Evolutionary conservation across 1,140 invertebrate genomes (phyloP).

Genomic region (Cotesia vestalis): DNA sequence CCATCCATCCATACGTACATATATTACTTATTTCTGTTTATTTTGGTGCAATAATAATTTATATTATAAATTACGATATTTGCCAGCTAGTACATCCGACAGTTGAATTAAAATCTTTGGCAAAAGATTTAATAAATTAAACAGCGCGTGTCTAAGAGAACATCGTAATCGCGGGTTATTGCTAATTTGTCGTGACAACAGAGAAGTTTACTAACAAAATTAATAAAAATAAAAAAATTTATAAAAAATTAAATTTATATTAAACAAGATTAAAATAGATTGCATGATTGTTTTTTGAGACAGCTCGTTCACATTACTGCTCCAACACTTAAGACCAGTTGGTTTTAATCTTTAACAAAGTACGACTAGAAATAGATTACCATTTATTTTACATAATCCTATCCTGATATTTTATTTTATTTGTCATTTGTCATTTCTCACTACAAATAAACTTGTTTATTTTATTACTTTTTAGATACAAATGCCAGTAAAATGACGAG

Average conservation of each 20-base stretch:
- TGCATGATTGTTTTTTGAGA: conserved; percentile 25
- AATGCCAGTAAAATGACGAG: conserved; percentile 65
- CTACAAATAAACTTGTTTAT: conserved; percentile 4
- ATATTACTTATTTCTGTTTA: neutral
- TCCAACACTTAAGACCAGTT: conserved; percentile 30
- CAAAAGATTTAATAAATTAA: too few species aligned
- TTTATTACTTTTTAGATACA: conserved; percentile 38
- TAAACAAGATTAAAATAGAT: conserved; percentile 22
- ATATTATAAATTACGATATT: too few species aligned
- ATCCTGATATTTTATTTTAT: neutral
- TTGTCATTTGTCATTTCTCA: too few species aligned
- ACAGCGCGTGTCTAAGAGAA: neutral
- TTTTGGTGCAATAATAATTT: neutral
- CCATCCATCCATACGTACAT: too few species aligned
- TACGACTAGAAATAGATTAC: neutral
- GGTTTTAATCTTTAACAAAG: conserved; percentile 18
- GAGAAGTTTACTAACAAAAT: neutral
- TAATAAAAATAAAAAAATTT: conserved; percentile 14
- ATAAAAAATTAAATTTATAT: neutral
- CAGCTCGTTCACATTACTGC: neutral
- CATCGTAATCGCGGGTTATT: conserved; percentile 21
- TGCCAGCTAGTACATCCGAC: too few species aligned
- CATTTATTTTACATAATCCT: neutral
- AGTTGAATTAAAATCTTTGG: too few species aligned
- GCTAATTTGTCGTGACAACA: neutral